Evolutionary conservation across 2,113 vertebrate genomes (phyloP), one percentile per base, ranked within the genome.

Genomic region (Synodontis membranacea): DNA sequence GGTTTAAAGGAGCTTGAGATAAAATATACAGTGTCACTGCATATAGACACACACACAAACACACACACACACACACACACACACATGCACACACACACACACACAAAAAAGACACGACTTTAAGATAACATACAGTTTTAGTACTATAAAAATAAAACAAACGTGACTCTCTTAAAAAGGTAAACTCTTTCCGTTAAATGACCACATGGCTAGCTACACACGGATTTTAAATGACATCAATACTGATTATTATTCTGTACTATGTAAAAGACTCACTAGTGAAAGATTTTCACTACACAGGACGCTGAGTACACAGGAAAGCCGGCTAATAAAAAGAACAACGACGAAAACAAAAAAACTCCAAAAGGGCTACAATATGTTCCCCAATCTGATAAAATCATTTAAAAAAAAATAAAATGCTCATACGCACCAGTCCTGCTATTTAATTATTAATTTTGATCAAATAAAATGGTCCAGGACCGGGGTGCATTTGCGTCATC

Each of bases 211-310:
- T 93, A 93, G 89, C 91, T 93, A 92, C 91, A 88, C 89, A 89
- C 85, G 88, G 89, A 92, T 93, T 95, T 94, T 91, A 92, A 90
- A 93, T 75, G 90, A 95, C 92, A 93, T 91, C 85, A 89, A 93
- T 87, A 94, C 87, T 87, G 89, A 92, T 87, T 87, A 90, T 91
- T 92, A 94, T 84, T 90, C 92, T 91, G 89, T 92, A 86, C 89
- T 93, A 93, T 80, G 85, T 78, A 91, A n/a, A 91, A 93, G 91
- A 91, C 86, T 93, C 89, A 90, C 86, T 91, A 92, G 92, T 91
- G 74, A 76, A 91, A 88, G 88, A 88, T 89, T 89, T 92, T 85
- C 90, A 94, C 93, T 93, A 94, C 92, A 93, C 90, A 80, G 42
- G 80, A 64, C 42, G 83, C 83, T 12, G 62, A 81, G 60, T 85